These are phyloP conservation scores for Coenobita brevimanus DNA, from an alignment of 1,140 invertebrate species.

Conservation along the genomic window DNA sequence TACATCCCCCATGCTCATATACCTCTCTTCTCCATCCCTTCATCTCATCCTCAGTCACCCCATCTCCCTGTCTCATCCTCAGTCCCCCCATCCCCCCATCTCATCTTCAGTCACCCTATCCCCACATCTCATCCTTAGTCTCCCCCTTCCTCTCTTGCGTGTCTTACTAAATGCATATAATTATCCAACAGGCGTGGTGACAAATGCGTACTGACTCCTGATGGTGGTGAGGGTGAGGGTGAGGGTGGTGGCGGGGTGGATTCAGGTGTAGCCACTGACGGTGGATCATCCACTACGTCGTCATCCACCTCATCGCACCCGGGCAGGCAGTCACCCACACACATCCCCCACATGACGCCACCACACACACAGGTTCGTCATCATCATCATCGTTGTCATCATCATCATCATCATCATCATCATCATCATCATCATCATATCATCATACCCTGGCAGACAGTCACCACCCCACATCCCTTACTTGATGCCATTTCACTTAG, in stretches of 20 bases:
- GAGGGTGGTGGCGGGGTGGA: slow-evolving; percentile 42
- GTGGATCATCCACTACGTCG: slow-evolving; percentile 38
- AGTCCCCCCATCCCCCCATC: no score
- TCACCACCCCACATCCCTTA: slow-evolving; percentile 62
- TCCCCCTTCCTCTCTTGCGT: no score
- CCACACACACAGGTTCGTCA: slow-evolving; percentile 46
- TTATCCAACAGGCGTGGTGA: slow-evolving; percentile 37
- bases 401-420: no score
- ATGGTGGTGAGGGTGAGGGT: slow-evolving; percentile 38
- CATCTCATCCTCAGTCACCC: no score
- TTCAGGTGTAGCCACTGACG: slow-evolving; percentile 53
- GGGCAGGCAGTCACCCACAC: slow-evolving; percentile 43
- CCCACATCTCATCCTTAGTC: no score
- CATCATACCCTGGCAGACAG: slow-evolving; percentile 42
- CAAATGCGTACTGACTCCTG: slow-evolving; percentile 52
- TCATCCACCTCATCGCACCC: slow-evolving; percentile 52
- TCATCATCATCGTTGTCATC: no score
- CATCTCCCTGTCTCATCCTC: no score
- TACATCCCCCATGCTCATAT: no score
- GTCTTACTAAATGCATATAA: no score
- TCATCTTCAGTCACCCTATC: no score
- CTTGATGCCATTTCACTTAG: no score
- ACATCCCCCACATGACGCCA: slow-evolving; percentile 67
- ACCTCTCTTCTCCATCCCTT: no score
- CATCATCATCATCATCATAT: slow-evolving; percentile 39